Evolutionary conservation across 2,113 vertebrate genomes (phyloP).

Genomic region (Mystacornis crossleyi): DNA sequence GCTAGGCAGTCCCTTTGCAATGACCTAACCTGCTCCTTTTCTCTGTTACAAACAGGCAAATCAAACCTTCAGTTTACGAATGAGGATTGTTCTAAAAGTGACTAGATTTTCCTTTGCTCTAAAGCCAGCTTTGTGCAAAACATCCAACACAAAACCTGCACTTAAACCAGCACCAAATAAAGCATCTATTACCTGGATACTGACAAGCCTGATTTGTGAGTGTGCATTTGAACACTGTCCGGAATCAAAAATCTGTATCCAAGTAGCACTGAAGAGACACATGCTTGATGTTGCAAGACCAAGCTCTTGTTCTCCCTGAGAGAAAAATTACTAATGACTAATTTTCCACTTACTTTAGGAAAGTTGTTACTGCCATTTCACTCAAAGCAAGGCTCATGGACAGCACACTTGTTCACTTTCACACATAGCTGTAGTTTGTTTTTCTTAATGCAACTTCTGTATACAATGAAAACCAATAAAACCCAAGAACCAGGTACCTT

Average conservation of each 20-base stretch:
- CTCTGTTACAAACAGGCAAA: not conserved
- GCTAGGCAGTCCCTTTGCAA: not conserved
- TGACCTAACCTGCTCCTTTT: not conserved
- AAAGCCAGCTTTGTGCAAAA: not conserved
- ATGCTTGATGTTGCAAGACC: not conserved
- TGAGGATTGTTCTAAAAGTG: not conserved
- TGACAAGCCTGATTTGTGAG: not conserved
- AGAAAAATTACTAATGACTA: not conserved
- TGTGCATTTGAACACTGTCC: not conserved
- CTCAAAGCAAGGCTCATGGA: not conserved
- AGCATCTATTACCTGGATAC: not conserved
- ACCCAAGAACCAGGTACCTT: not conserved
- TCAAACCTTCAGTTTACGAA: not conserved
- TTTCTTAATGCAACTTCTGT: not conserved
- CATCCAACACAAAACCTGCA: not conserved
- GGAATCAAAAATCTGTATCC: not conserved
- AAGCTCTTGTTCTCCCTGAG: not conserved
- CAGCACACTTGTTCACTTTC: not conserved
- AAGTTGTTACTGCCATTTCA: not conserved
- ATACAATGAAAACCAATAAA: not conserved
- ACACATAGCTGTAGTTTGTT: accelerated
- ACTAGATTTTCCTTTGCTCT: not conserved
- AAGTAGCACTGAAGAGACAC: not conserved
- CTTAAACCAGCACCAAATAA: not conserved
- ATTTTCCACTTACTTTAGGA: not conserved